These are phyloP conservation scores for Coelopa frigida DNA, from an alignment of 1,140 invertebrate species.

Conservation along the genomic window DNA sequence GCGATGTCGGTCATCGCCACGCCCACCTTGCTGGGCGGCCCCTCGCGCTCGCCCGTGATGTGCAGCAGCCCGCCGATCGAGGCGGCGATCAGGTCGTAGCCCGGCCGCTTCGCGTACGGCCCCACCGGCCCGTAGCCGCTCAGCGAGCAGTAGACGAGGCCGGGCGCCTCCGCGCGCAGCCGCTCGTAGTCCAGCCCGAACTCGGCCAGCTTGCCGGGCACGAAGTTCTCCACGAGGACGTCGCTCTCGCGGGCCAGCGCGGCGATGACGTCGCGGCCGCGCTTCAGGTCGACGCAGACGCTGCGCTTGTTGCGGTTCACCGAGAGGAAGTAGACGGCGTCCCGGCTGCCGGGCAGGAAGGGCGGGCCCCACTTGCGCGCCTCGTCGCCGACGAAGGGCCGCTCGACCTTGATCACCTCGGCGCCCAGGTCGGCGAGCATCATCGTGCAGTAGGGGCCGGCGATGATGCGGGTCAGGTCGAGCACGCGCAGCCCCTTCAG, in stretches of 20 bases:
- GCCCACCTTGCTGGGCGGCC: conserved; percentile 84
- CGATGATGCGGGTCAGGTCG: conserved; percentile 76
- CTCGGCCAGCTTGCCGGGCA: conserved; percentile 79
- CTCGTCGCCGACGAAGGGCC: conserved; percentile 67
- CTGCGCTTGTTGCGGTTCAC: conserved; percentile 96
- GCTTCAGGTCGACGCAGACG: conserved; percentile 79
- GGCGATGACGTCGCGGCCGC: conserved; percentile 66
- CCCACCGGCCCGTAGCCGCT: conserved; percentile 86
- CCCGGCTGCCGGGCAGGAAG: conserved; percentile 61
- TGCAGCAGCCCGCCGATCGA: conserved; percentile 84
- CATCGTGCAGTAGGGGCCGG: conserved; percentile 87
- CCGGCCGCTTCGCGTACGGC: conserved; percentile 76
- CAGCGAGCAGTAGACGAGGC: conserved; percentile 88
- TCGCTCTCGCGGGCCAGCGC: conserved; percentile 71
- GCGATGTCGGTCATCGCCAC: conserved; percentile 89
- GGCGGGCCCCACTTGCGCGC: conserved; percentile 90
- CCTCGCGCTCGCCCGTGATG: conserved; percentile 78
- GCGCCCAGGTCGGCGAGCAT: conserved; percentile 89
- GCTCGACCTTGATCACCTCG: conserved; percentile 87
- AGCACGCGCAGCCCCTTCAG: conserved; percentile 61
- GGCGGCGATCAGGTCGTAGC: conserved; percentile 93
- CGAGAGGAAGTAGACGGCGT: conserved; percentile 79
- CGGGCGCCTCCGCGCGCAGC: conserved; percentile 63
- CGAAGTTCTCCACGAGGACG: conserved; percentile 89
- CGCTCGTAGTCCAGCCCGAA: conserved; percentile 74